Evolutionary conservation across 2,888 invertebrate genomes (phyloP).

Genomic region (Pristionchus entomophagus): DNA sequence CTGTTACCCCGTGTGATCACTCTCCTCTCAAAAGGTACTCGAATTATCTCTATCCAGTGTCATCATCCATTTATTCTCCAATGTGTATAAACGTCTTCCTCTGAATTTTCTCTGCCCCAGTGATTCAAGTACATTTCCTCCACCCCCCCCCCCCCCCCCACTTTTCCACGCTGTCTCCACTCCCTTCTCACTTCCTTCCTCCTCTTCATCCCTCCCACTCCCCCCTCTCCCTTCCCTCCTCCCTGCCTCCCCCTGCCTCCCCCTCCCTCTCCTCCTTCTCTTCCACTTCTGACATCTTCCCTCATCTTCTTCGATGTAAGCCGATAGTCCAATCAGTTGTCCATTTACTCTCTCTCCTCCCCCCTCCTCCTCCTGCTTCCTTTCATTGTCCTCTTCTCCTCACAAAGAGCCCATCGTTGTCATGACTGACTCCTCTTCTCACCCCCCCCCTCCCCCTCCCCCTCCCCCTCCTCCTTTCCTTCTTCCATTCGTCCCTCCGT

Average conservation of each 20-base stretch:
- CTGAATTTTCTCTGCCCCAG: not conserved
- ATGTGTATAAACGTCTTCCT: conserved; percentile 13
- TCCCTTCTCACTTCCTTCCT: conserved; percentile 8
- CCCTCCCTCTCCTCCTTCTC: not conserved
- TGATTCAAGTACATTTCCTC: conserved; percentile 40
- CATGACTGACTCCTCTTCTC: conserved; percentile 40
- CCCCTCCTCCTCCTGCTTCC: conserved; percentile 11
- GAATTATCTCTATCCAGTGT: not conserved
- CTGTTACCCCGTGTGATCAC: not conserved
- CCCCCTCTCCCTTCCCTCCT: not conserved
- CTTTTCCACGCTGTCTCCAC: conserved; percentile 26
- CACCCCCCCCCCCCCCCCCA: no score
- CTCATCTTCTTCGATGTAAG: conserved; percentile 10
- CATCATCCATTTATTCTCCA: not conserved
- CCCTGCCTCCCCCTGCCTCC: not conserved
- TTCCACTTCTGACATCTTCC: conserved; percentile 30
- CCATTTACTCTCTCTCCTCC: not conserved
- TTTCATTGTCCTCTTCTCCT: conserved; percentile 19
- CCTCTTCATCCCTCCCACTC: not conserved
- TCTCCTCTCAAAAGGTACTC: not conserved
- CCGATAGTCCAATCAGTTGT: conserved; percentile 20
- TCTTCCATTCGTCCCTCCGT: conserved; percentile 3
- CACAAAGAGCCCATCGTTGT: conserved; percentile 16
- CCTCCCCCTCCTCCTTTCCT: conserved; percentile 19
- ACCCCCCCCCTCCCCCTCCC: not conserved